Conservation (phyloP, 2,113 vertebrate species). For the Danionella cerebrum region DNA sequence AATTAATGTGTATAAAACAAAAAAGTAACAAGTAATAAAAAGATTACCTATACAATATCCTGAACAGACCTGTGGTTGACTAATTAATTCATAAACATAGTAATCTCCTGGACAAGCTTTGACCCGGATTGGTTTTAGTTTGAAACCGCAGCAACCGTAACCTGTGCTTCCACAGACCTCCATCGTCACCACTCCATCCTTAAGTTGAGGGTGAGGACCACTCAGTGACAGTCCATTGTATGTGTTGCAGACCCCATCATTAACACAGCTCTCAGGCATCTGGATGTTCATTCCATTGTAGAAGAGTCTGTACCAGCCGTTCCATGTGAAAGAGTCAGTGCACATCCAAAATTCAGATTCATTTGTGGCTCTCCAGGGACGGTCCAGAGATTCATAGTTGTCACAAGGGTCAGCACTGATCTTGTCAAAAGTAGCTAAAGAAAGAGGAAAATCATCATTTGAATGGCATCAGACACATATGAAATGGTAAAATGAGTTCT, state of each 20-base stretch:
- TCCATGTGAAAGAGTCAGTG: neutral
- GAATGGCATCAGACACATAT: too few species aligned
- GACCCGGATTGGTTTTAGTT: neutral
- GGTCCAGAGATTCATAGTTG: constrained; percentile 14
- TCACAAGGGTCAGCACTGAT: constrained; percentile 3
- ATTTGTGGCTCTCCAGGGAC: constrained; percentile 10
- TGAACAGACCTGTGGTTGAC: neutral
- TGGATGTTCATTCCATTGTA: neutral
- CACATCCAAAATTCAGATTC: neutral
- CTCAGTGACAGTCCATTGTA: neutral
- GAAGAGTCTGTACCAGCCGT: constrained; percentile 32
- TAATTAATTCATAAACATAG: neutral
- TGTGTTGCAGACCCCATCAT: constrained; percentile 5
- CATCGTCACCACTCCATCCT: constrained; percentile 16
- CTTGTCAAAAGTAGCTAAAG: neutral
- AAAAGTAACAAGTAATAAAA: neutral
- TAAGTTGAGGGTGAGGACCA: constrained; percentile 10
- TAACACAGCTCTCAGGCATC: constrained; percentile 29
- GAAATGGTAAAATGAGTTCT: too few species aligned
- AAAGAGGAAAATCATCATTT: neutral
- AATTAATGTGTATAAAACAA: neutral
- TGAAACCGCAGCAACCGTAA: neutral
- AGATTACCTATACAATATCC: constrained; percentile 24
- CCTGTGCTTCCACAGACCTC: neutral
- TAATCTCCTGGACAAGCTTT: constrained; percentile 16